phyloP scores from a whole-genome alignment of 2,797 vertebrate genomes.

The Lacerta agilis region DNA sequence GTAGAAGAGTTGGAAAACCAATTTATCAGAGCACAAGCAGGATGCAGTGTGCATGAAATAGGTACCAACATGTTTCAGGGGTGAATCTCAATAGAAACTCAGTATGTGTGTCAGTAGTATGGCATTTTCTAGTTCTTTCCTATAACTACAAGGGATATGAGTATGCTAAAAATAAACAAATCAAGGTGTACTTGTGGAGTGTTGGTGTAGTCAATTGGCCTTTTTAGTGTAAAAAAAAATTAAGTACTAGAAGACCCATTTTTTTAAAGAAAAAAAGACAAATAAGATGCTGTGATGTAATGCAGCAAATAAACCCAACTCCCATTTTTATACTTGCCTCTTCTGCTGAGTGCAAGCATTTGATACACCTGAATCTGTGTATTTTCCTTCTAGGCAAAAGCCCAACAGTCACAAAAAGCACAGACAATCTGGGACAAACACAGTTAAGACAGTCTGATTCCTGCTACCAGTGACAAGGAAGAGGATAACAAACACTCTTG shows the following conservation, averaged over 20 bases:
- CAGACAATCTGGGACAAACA: neutral
- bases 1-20: neutral
- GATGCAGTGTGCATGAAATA: neutral
- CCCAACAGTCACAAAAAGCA: constrained; percentile 14
- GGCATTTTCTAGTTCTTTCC: neutral
- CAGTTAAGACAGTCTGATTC: constrained; percentile 17
- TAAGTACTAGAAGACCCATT: neutral
- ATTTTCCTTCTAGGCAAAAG: constrained; percentile 29
- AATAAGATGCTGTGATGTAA: rapidly evolving
- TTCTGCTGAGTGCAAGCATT: neutral
- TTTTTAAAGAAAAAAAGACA: neutral
- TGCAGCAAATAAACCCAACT: neutral
- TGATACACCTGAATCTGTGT: neutral
- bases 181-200: constrained; percentile 2
- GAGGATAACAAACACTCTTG: neutral
- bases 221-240: neutral
- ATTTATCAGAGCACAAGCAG: neutral
- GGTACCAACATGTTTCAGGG: constrained; percentile 34
- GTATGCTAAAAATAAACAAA: neutral
- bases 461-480: constrained; percentile 5
- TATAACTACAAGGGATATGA: neutral
- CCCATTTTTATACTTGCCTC: constrained; percentile 15
- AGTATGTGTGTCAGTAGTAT: neutral
- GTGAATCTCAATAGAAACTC: neutral
- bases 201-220: rapidly evolving